Percentiles rank a stretch among this genome's conserved stretches.
Evolutionary conservation across 1,140 invertebrate species (phyloP).

Genomic region (Cotesia typhae): DNA sequence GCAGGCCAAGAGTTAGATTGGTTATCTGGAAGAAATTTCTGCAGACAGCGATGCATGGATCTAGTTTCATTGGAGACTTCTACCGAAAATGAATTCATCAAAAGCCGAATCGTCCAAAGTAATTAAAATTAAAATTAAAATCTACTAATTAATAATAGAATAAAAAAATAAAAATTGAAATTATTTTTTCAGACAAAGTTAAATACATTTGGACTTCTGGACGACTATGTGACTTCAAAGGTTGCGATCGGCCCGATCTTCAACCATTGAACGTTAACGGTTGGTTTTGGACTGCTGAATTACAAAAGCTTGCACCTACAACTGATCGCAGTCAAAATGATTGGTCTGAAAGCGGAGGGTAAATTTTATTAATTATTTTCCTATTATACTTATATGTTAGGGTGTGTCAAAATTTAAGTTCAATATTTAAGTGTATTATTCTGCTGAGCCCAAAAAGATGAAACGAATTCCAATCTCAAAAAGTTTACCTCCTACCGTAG

Average conservation of each 20-base stretch:
- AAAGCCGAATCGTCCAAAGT: conserved; percentile 78
- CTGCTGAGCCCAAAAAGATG: too few species aligned
- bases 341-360: conserved; percentile 83
- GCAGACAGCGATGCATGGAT: conserved; percentile 86
- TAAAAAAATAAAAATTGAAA: conserved; percentile 5
- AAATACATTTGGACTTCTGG: conserved; percentile 90
- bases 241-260: conserved; percentile 80
- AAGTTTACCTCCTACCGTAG: too few species aligned
- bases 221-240: conserved; percentile 84
- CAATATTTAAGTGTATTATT: too few species aligned
- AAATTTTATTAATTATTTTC: conserved; percentile 33
- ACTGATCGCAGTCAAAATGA: conserved; percentile 80
- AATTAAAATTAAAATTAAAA: conserved; percentile 43
- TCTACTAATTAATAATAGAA: background rate
- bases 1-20: conserved; percentile 80
- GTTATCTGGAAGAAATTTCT: conserved; percentile 83
- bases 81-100: conserved; percentile 84
- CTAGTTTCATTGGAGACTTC: conserved; percentile 82
- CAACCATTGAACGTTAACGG: conserved; percentile 80
- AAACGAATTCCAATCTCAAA: too few species aligned
- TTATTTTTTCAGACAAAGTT: conserved; percentile 64
- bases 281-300: conserved; percentile 87
- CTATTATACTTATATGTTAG: too few species aligned
- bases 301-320: conserved; percentile 81
- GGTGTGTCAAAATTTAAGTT: too few species aligned